Percentiles rank a stretch among this genome's conserved stretches.
These are phyloP conservation scores for Leptobrachium ailaonicum DNA, from an alignment of 2,113 vertebrate genomes.

Conservation along the genomic window DNA sequence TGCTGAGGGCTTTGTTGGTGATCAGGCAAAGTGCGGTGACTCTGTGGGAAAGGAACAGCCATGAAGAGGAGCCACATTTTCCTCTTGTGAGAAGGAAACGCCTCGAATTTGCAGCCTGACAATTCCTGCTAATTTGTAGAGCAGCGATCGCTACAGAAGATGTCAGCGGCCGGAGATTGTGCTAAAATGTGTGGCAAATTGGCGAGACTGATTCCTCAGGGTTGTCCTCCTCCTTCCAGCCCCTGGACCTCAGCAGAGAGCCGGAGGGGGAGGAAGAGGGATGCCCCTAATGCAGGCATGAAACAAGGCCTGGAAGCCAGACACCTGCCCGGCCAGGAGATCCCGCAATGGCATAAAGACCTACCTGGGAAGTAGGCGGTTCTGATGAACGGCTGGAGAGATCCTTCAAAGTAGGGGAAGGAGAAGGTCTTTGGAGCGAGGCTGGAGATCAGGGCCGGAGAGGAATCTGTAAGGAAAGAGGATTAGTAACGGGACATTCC, in stretches of 20 bases:
- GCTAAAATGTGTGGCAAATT: constrained; percentile 90
- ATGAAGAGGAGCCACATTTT: constrained; percentile 73
- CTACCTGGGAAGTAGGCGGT: constrained; percentile 91
- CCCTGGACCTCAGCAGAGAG: constrained; percentile 63
- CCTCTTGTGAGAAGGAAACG: constrained; percentile 74
- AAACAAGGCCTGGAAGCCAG: constrained; percentile 26
- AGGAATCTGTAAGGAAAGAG: constrained; percentile 63
- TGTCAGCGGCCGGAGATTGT: constrained; percentile 83
- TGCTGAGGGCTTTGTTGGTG: constrained; percentile 80
- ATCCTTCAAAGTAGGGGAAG: constrained; percentile 87
- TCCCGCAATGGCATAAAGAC: constrained; percentile 45
- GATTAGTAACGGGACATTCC: neutral
- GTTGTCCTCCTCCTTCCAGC: constrained; percentile 74
- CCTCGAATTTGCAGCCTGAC: constrained; percentile 85
- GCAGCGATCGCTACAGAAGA: constrained; percentile 77
- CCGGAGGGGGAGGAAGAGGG: constrained; percentile 52
- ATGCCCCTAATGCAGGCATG: constrained; percentile 39
- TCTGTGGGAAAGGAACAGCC: constrained; percentile 79
- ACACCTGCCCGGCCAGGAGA: neutral
- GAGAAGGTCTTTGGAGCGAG: constrained; percentile 83
- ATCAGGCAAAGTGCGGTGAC: constrained; percentile 68
- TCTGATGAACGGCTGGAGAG: constrained; percentile 88
- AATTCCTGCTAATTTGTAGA: constrained; percentile 87
- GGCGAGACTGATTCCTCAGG: constrained; percentile 80
- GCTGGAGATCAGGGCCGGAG: constrained; percentile 71